Conservation (phyloP, 2,113 vertebrate genomes). For the Gobio gobio region DNA sequence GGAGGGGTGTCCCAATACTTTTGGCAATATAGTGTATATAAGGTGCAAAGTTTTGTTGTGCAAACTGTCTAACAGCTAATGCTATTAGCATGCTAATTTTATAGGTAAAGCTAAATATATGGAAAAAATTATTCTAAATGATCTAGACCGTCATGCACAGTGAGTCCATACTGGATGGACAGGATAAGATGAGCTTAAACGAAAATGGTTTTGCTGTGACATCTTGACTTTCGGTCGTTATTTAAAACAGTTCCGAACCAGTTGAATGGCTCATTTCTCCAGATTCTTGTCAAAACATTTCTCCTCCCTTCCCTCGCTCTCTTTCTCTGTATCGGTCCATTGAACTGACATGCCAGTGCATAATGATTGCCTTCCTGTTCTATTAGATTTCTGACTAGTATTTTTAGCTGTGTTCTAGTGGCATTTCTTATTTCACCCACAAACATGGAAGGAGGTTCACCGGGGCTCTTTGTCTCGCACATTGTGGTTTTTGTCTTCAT, state of each 20-base stretch:
- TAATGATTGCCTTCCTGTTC: slow-evolving; percentile 48
- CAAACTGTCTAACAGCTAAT: neutral
- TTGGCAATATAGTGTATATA: no score
- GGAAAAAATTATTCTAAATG: neutral
- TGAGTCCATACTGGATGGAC: neutral
- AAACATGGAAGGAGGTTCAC: slow-evolving; percentile 29
- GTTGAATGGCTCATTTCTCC: slow-evolving; percentile 59
- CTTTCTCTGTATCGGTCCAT: slow-evolving; percentile 31
- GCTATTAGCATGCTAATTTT: neutral
- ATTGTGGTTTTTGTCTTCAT: slow-evolving; percentile 29
- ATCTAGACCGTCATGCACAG: neutral
- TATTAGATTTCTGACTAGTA: slow-evolving; percentile 47
- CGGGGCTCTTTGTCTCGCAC: slow-evolving; percentile 2
- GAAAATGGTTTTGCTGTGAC: slow-evolving; percentile 1
- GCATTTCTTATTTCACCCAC: slow-evolving; percentile 49
- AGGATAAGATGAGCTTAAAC: neutral
- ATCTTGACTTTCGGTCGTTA: neutral
- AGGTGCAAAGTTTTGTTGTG: neutral
- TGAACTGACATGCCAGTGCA: slow-evolving; percentile 47
- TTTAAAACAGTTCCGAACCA: slow-evolving; percentile 48
- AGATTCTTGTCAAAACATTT: slow-evolving; percentile 18
- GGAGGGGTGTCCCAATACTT: no score
- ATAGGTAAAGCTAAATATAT: neutral
- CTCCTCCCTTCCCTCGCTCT: neutral
- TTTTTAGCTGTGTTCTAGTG: slow-evolving; percentile 45